A percentile compares a stretch with the other conserved stretches of the same genome.
Evolutionary conservation across 2,797 vertebrate genomes (phyloP).

Genomic region (Propithecus deckenii): DNA sequence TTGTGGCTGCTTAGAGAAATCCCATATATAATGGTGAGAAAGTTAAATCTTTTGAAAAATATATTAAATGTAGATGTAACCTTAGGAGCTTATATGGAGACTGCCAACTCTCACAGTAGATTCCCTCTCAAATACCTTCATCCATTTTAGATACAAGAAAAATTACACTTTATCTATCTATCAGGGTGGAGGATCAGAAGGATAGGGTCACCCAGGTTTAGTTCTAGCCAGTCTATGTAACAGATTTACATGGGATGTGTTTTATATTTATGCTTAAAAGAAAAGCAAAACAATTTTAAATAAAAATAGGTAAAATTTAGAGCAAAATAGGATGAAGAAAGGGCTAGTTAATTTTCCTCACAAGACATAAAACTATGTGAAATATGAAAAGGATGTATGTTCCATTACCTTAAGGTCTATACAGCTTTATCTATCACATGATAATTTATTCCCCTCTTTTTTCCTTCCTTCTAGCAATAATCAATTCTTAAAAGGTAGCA

Average conservation of each 20-base stretch:
- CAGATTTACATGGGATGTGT: neutral
- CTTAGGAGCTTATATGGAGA: neutral
- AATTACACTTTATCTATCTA: neutral
- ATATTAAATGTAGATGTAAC: neutral
- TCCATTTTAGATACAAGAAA: neutral
- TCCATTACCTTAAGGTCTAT: neutral
- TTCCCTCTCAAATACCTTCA: neutral
- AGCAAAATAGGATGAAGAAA: neutral
- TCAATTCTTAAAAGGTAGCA: constrained; percentile 14
- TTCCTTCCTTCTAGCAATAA: neutral
- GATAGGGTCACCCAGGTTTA: neutral
- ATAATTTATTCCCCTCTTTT: neutral
- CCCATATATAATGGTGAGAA: neutral
- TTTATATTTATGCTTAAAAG: neutral
- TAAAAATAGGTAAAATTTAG: neutral
- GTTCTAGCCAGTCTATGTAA: neutral
- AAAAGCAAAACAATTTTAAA: neutral
- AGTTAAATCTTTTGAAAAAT: neutral
- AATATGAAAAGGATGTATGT: neutral
- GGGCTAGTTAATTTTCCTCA: neutral
- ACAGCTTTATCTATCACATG: neutral
- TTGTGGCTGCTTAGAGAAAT: constrained; percentile 76
- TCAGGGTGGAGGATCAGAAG: neutral
- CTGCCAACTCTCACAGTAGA: neutral
- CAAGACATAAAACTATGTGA: neutral